Evolutionary conservation across 2,888 invertebrate species (phyloP), one percentile per base, ranked within the genome.

Genomic region (Tenthredo distinguenda): DNA sequence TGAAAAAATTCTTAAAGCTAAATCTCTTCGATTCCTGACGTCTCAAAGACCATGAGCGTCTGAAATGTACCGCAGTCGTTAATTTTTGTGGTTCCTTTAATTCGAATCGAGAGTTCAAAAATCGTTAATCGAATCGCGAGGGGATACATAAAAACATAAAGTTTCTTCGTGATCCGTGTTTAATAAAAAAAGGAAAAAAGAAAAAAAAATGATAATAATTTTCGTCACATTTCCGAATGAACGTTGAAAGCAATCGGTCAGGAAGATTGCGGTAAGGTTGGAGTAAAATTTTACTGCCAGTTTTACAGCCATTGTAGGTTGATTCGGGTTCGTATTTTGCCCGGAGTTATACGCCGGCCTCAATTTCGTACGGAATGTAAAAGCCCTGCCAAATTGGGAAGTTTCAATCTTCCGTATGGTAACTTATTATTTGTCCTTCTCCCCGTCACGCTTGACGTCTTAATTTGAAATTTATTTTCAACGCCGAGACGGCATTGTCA

Each of bases 261-360:
- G 26, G 9, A 50, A 55, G 77, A 77, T 55, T 77, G 77, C 55
- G 50, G 77, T 77, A 34, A 18, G 31, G 31, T 10, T 21, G 34
- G 31, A 55, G 77, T 55, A 77, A 77, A 55, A 77, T 50, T 77
- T 77, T 77, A 77, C 50, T 55, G 55, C 77, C 77, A 77, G 50
- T 77, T 77, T 77, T 77, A 77, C 77, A 77, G 12, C 77, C 77
- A 55, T 77, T 43, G 72, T 74, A 26, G 21, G 72, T 74, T 21
- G 72, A 74, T 74, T 74, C 72, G 43, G 40, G 72, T 18, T 74
- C 72, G 43, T 74, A 74, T 74, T 74, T 43, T 74, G 72, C 72
- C 43, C 72, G 72, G 43, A 74, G 72, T 37, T 74, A 74, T 74
- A 74, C 43, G 18, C 43, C 43, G 72, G 72, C 72, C 72, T 74